phyloP scores from a whole-genome alignment of 2,888 invertebrate genomes.

The Polyommatus iphigenia region DNA sequence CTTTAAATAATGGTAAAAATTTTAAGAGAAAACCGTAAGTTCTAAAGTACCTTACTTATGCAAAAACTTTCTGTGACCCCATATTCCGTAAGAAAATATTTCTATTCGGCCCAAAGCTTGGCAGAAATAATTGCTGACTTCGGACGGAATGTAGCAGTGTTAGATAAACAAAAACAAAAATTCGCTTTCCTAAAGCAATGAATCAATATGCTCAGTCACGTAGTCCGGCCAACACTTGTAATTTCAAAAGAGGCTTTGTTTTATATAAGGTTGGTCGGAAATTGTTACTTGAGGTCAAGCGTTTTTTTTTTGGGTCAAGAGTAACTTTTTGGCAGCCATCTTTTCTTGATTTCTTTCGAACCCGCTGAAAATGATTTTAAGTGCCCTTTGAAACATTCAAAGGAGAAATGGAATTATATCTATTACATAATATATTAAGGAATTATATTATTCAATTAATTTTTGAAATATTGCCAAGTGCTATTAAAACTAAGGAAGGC shows the following conservation, averaged over 20 bases:
- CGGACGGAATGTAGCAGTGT: background rate
- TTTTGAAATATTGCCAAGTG: too few relatives aligned
- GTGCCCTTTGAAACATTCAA: background rate
- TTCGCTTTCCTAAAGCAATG: background rate
- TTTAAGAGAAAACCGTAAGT: background rate
- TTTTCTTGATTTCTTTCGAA: background rate
- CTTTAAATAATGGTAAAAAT: background rate
- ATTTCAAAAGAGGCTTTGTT: slow-evolving; percentile 16
- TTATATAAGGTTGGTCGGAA: background rate
- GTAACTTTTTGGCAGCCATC: background rate
- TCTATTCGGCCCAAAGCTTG: background rate
- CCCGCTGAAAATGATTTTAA: background rate
- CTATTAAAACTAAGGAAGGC: too few relatives aligned
- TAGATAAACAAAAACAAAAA: slow-evolving; percentile 12
- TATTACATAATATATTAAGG: too few relatives aligned
- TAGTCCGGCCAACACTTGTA: background rate
- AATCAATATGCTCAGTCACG: slow-evolving; percentile 16
- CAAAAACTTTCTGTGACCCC: background rate
- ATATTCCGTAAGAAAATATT: background rate
- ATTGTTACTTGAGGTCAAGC: background rate
- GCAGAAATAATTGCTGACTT: slow-evolving; percentile 1
- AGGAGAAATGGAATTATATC: background rate
- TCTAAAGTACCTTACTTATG: background rate
- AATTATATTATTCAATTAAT: too few relatives aligned
- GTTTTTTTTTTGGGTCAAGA: background rate